Percentiles rank a stretch among this genome's conserved stretches.
These are phyloP conservation scores for Choreutis nemorana DNA, from an alignment of 2,888 invertebrate genomes.

Conservation along the genomic window DNA sequence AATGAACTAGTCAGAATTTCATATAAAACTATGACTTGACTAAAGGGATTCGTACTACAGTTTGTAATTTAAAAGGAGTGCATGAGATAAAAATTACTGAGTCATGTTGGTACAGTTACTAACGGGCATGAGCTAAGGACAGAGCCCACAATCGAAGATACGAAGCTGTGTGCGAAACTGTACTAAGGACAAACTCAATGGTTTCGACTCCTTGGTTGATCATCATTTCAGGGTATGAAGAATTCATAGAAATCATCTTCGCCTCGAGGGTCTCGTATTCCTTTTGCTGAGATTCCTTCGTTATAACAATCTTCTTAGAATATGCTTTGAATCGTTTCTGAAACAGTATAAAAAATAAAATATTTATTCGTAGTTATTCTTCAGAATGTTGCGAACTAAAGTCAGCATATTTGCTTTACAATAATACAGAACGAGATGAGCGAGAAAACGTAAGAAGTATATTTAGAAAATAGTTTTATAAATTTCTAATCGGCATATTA, in stretches of 20 bases:
- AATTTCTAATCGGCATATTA: too few species aligned
- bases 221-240: too few species aligned
- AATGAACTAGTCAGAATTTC: not conserved
- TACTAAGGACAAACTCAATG: slow-evolving; percentile 87
- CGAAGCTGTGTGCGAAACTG: slow-evolving; percentile 89
- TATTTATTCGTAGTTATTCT: not conserved
- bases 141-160: slow-evolving; percentile 91
- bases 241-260: too few species aligned
- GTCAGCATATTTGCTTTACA: too few species aligned
- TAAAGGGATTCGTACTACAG: too few species aligned
- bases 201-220: slow-evolving; percentile 87
- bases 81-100: not conserved
- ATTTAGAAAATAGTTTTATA: too few species aligned
- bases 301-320: slow-evolving; percentile 18
- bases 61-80: too few species aligned
- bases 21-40: too few species aligned
- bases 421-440: too few species aligned
- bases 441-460: too few species aligned
- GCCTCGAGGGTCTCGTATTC: slow-evolving; percentile 13
- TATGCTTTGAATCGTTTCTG: slow-evolving; percentile 16
- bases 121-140: slow-evolving; percentile 86
- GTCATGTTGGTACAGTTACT: slow-evolving; percentile 28
- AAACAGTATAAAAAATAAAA: slow-evolving; percentile 4
- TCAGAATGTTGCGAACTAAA: not conserved
- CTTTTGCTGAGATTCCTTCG: slow-evolving; percentile 12